phyloP scores from a whole-genome alignment of 1,140 invertebrate species.

The Apis florea region DNA sequence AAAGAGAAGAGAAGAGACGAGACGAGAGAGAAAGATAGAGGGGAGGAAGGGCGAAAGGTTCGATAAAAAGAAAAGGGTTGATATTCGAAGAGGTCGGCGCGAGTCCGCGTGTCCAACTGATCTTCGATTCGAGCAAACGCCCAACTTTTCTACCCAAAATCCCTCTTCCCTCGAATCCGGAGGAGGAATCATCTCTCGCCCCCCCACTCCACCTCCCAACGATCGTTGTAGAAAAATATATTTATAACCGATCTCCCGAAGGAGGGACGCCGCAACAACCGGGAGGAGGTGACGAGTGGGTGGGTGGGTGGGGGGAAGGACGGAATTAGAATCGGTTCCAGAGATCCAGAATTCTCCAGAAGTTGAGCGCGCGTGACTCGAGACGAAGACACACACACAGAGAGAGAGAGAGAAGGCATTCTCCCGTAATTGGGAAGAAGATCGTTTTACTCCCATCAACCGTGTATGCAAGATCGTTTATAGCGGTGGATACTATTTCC shows the following conservation, averaged over 20 bases:
- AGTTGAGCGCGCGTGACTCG: too few relatives aligned
- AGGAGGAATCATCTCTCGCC: conserved; percentile 24
- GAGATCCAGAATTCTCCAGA: neutral
- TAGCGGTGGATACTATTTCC: conserved; percentile 44
- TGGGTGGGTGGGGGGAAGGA: neutral
- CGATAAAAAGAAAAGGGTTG: neutral
- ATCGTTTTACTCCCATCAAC: conserved; percentile 25
- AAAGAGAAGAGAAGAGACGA: neutral
- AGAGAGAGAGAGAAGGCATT: neutral
- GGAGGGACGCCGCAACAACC: conserved; percentile 3
- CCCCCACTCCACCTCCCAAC: conserved; percentile 60
- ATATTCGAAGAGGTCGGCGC: conserved; percentile 57
- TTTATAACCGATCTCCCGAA: conserved; percentile 76
- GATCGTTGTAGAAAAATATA: conserved; percentile 75
- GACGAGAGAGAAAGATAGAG: neutral
- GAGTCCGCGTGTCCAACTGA: conserved; percentile 72
- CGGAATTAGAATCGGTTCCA: conserved; percentile 59
- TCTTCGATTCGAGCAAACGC: conserved; percentile 64
- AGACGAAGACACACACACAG: too few relatives aligned
- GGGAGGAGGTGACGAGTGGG: conserved; percentile 8
- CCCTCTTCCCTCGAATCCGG: conserved; percentile 45
- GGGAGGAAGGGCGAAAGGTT: neutral
- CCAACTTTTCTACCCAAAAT: conserved; percentile 77
- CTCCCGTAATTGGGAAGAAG: conserved; percentile 36
- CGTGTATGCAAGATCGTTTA: conserved; percentile 32